A percentile compares a stretch with the other conserved stretches of the same genome.
phyloP scores from a whole-genome alignment of 1,140 invertebrate species.

The Drosophila santomea region DNA sequence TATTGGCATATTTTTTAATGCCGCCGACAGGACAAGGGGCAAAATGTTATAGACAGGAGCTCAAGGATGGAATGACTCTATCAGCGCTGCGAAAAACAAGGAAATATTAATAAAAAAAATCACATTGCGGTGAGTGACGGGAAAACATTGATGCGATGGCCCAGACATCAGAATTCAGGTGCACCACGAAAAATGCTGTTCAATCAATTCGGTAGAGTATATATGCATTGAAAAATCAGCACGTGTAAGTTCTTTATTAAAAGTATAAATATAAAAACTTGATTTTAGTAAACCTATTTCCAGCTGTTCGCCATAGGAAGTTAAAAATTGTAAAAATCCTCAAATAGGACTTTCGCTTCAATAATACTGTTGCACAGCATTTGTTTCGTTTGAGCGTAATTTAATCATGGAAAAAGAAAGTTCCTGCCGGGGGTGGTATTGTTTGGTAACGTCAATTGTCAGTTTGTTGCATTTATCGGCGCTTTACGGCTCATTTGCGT shows the following conservation, averaged over 20 bases:
- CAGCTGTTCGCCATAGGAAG: no score
- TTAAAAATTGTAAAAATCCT: no score
- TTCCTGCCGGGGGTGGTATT: background rate
- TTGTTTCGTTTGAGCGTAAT: background rate
- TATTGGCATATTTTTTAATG: slow-evolving; percentile 52
- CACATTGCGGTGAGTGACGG: background rate
- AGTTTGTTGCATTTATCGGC: slow-evolving; percentile 77
- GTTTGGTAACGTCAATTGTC: slow-evolving; percentile 65
- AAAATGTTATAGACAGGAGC: slow-evolving; percentile 17
- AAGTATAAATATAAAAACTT: no score
- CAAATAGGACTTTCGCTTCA: no score
- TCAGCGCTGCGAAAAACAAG: background rate
- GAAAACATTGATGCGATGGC: slow-evolving; percentile 2
- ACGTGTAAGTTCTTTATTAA: no score
- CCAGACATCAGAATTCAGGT: background rate
- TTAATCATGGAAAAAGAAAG: slow-evolving; percentile 1
- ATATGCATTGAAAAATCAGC: background rate
- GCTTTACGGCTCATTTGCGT: slow-evolving; percentile 80
- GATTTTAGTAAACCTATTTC: no score
- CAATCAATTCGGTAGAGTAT: background rate
- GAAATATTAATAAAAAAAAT: slow-evolving; percentile 5
- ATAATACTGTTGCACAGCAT: no score
- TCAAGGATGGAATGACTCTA: slow-evolving; percentile 16
- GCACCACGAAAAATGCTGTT: no score
- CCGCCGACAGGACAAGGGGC: slow-evolving; percentile 8